These are phyloP conservation scores for Trachelus stipa DNA, from an alignment of 2,888 invertebrate species.

Conservation along the genomic window DNA sequence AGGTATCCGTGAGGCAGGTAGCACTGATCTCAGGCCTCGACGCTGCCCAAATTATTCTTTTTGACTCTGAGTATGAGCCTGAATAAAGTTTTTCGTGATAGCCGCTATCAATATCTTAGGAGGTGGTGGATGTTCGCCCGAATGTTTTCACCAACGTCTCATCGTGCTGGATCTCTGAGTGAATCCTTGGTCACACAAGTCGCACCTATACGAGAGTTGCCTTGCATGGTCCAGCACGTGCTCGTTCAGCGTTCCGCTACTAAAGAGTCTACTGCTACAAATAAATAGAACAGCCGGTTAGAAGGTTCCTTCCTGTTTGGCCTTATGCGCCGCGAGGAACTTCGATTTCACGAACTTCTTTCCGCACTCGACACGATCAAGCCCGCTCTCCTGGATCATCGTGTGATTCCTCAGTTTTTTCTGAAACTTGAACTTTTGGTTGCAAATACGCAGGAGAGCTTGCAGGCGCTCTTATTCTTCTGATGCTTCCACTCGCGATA, in stretches of 20 bases:
- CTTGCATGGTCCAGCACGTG: slow-evolving; percentile 55
- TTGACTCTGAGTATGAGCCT: no score
- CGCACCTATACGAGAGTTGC: slow-evolving; percentile 55
- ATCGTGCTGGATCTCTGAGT: slow-evolving; percentile 51
- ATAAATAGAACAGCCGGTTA: slow-evolving; percentile 41
- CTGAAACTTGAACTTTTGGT: slow-evolving; percentile 45
- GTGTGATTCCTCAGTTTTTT: slow-evolving; percentile 48
- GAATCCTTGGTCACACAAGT: slow-evolving; percentile 50
- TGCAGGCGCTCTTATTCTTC: slow-evolving; percentile 34
- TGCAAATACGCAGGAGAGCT: slow-evolving; percentile 44
- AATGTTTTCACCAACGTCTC: slow-evolving; percentile 49
- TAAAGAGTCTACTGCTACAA: slow-evolving; percentile 39
- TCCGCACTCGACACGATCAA: slow-evolving; percentile 44
- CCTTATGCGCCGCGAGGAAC: slow-evolving; percentile 42
- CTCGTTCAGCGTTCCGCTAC: slow-evolving; percentile 49
- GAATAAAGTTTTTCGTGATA: slow-evolving; percentile 27
- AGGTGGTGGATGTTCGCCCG: slow-evolving; percentile 43
- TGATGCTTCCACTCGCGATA: slow-evolving; percentile 52
- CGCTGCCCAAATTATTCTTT: no score
- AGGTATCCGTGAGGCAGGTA: no score
- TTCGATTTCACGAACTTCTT: slow-evolving; percentile 38
- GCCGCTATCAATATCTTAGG: slow-evolving; percentile 28
- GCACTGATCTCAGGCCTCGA: no score
- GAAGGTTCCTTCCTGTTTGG: slow-evolving; percentile 36
- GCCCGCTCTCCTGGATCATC: slow-evolving; percentile 40